Evolutionary conservation across 2,113 vertebrate species (phyloP).

Genomic region (Casuarius casuarius): DNA sequence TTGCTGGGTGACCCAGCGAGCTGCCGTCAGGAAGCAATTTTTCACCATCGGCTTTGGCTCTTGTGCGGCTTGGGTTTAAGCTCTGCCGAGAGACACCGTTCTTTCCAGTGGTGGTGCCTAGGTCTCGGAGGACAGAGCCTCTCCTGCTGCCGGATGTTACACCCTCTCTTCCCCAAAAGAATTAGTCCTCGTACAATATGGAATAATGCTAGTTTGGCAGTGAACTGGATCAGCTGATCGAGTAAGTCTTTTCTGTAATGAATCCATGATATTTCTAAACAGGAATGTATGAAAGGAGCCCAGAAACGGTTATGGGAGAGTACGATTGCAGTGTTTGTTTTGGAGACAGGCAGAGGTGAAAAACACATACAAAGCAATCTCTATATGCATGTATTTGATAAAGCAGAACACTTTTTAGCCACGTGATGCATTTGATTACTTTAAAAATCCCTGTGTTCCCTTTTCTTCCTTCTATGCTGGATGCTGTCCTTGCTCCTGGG

Average conservation of each 20-base stretch:
- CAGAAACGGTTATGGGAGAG: slow-evolving; percentile 55
- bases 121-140: not conserved
- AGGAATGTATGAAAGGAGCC: slow-evolving; percentile 48
- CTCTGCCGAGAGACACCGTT: not conserved
- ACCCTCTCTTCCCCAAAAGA: not conserved
- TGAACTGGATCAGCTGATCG: not conserved
- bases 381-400: not conserved
- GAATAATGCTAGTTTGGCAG: not conserved
- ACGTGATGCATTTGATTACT: not conserved
- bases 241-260: not conserved
- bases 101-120: not conserved
- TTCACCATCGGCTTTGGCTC: not conserved
- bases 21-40: not conserved
- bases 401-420: not conserved
- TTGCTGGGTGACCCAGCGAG: not conserved
- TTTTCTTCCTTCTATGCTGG: not conserved
- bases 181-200: not conserved
- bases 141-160: not conserved
- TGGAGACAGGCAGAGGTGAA: not conserved
- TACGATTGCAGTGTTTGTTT: slow-evolving; percentile 50
- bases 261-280: not conserved
- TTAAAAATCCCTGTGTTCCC: not conserved
- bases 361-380: not conserved
- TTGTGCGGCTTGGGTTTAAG: not conserved
- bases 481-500: not conserved